phyloP scores from a whole-genome alignment of 2,888 invertebrate genomes.

The Ophion obscuratus region DNA sequence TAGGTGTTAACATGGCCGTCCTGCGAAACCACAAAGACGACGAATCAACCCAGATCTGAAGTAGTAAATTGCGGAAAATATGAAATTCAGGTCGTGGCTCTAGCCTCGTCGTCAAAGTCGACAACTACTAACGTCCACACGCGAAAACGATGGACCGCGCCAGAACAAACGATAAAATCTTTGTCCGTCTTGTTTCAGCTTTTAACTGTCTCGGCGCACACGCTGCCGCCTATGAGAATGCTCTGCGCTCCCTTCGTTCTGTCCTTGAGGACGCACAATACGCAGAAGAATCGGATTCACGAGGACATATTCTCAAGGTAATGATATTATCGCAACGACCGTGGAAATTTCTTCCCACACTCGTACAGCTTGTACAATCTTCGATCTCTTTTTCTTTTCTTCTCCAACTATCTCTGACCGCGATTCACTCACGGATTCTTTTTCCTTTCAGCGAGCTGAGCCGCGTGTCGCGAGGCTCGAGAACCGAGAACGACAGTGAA shows the following conservation, averaged over 20 bases:
- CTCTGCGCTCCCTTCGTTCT: slow-evolving; percentile 82
- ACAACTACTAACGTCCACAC: slow-evolving; percentile 32
- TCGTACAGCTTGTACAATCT: neutral
- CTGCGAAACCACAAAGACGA: slow-evolving; percentile 63
- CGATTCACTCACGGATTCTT: neutral
- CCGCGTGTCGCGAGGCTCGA: slow-evolving; percentile 55
- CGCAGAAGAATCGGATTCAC: slow-evolving; percentile 65
- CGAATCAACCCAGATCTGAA: slow-evolving; percentile 78
- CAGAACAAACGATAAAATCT: slow-evolving; percentile 61
- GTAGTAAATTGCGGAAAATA: slow-evolving; percentile 78
- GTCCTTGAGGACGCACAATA: slow-evolving; percentile 74
- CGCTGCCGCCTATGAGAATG: slow-evolving; percentile 82
- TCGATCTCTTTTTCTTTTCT: slow-evolving; percentile 9
- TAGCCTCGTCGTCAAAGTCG: slow-evolving; percentile 50
- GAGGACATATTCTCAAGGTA: slow-evolving; percentile 67
- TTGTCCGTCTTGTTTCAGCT: slow-evolving; percentile 71
- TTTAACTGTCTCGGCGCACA: slow-evolving; percentile 81
- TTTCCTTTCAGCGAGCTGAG: slow-evolving; percentile 47
- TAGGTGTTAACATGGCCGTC: slow-evolving; percentile 57
- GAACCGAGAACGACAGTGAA: slow-evolving; percentile 72
- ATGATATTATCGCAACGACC: slow-evolving; percentile 12
- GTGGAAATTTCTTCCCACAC: slow-evolving; percentile 7
- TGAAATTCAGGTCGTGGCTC: slow-evolving; percentile 73
- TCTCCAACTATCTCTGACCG: slow-evolving; percentile 6
- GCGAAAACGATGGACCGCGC: slow-evolving; percentile 30